Evolutionary conservation across 1,140 invertebrate species (phyloP).

Genomic region (Dinoponera quadriceps): DNA sequence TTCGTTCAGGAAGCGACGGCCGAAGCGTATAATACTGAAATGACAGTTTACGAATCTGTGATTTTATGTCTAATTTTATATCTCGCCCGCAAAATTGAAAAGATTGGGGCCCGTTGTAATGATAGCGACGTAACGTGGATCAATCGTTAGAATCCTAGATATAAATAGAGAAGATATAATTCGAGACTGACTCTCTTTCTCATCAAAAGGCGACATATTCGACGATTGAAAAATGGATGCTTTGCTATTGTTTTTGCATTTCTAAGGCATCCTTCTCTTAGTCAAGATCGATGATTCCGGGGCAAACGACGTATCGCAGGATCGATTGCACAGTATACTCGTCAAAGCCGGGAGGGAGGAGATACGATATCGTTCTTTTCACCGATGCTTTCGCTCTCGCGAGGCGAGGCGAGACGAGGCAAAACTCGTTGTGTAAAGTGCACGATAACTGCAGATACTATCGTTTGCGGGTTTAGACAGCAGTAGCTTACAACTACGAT

Average conservation of each 20-base stretch:
- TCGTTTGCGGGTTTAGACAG: slow-evolving; percentile 18
- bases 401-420: not conserved
- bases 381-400: not conserved
- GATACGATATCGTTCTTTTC: slow-evolving; percentile 47
- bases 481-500: slow-evolving; percentile 21
- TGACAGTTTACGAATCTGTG: not conserved
- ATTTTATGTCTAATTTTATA: too few relatives aligned
- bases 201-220: too few relatives aligned
- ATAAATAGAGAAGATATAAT: too few relatives aligned
- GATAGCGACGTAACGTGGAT: too few relatives aligned
- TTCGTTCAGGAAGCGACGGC: slow-evolving; percentile 38
- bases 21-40: not conserved
- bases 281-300: slow-evolving; percentile 1
- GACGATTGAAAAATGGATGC: too few relatives aligned
- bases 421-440: slow-evolving; percentile 61
- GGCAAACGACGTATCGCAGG: slow-evolving; percentile 3
- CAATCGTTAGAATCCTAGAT: too few relatives aligned
- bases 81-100: too few relatives aligned
- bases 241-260: not conserved
- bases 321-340: slow-evolving; percentile 40
- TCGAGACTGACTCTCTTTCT: too few relatives aligned
- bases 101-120: too few relatives aligned
- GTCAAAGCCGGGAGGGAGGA: slow-evolving; percentile 52
- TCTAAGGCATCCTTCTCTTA: not conserved
- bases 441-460: slow-evolving; percentile 56